phyloP scores from a whole-genome alignment of 2,113 vertebrate species.

The Uria lomvia region DNA sequence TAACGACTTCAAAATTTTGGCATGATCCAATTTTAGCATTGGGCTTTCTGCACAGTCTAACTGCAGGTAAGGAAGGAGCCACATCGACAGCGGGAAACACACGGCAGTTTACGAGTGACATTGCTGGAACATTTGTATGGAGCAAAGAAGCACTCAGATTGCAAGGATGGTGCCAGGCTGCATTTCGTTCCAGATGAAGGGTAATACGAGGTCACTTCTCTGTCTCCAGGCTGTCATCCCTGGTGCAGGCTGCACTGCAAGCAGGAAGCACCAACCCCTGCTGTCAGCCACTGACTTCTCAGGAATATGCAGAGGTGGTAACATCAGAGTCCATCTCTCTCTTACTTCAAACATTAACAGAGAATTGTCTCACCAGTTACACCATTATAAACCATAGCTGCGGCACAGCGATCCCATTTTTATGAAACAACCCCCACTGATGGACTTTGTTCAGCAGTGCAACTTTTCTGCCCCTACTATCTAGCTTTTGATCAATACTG shows the following conservation, averaged over 20 bases:
- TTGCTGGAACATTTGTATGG: neutral
- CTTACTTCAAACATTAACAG: neutral
- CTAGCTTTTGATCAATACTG: neutral
- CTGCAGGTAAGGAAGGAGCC: neutral
- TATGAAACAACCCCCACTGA: neutral
- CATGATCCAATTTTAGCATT: neutral
- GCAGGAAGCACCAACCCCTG: neutral
- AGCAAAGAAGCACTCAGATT: neutral
- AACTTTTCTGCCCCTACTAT: neutral
- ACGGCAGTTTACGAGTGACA: neutral
- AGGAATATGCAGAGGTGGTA: rapidly evolving
- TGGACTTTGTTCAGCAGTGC: neutral
- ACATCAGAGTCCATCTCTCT: neutral
- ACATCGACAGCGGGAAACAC: neutral
- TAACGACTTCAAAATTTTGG: neutral
- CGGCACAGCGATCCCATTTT: neutral
- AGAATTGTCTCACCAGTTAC: neutral
- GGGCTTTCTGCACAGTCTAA: neutral
- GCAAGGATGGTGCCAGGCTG: neutral
- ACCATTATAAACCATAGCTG: neutral
- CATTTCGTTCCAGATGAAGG: neutral
- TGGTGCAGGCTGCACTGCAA: neutral
- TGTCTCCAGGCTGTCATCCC: neutral
- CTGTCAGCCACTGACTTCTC: neutral
- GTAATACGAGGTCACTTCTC: neutral